phyloP scores from a whole-genome alignment of 2,888 invertebrate species.

The Ganaspis brasiliensis region DNA sequence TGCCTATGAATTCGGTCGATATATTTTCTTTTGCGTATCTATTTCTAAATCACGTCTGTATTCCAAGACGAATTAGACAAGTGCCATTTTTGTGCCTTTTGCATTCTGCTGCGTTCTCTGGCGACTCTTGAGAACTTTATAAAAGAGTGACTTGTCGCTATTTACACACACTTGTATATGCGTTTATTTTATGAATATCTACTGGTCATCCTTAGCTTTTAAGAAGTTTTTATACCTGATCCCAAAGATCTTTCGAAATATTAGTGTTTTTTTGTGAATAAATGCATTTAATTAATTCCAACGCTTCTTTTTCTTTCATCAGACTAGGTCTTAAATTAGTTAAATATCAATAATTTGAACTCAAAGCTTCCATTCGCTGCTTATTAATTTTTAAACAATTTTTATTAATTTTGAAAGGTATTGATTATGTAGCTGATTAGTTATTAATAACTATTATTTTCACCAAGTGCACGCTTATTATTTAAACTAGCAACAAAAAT shows the following conservation, averaged over 20 bases:
- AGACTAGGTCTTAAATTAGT: neutral
- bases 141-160: conserved; percentile 24
- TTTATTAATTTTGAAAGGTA: neutral
- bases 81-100: conserved; percentile 41
- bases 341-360: neutral
- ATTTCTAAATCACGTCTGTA: conserved; percentile 34
- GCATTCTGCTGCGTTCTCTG: neutral
- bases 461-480: neutral
- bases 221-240: conserved; percentile 68
- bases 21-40: neutral
- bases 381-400: conserved; percentile 31
- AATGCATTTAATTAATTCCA: conserved; percentile 66
- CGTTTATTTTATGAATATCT: conserved; percentile 7
- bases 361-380: conserved; percentile 20
- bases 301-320: conserved; percentile 39
- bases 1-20: conserved; percentile 14
- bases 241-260: conserved; percentile 71
- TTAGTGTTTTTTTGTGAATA: conserved; percentile 69
- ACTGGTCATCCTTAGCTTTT: conserved; percentile 62
- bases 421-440: neutral
- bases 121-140: conserved; percentile 13
- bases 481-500: neutral
- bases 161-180: conserved; percentile 5
- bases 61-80: conserved; percentile 23
- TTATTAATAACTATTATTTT: neutral